Percentiles rank a stretch among this genome's conserved stretches.
Conservation (phyloP, 2,888 invertebrate genomes). For the Drosophila acutilabella region DNA sequence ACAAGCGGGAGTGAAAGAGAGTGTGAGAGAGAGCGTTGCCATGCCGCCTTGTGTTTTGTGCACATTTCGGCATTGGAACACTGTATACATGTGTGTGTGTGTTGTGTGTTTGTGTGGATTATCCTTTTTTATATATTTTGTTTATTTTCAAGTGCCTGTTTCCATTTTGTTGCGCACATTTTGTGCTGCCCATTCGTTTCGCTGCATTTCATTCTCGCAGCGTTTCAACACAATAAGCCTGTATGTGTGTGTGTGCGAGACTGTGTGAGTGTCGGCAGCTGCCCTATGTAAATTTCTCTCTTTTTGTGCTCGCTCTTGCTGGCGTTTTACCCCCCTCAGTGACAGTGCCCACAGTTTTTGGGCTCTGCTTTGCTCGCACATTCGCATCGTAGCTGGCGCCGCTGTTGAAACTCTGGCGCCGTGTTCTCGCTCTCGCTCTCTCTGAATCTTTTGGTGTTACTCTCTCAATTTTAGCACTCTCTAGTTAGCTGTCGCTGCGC, state of each 20-base stretch:
- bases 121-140: conserved; percentile 80
- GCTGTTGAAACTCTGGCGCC: conserved; percentile 52
- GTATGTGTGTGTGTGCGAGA: conserved; percentile 5
- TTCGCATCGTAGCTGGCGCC: conserved; percentile 63
- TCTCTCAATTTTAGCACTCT: conserved; percentile 4
- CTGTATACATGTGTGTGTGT: conserved; percentile 19
- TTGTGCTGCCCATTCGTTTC: conserved; percentile 75
- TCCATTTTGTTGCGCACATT: conserved; percentile 68
- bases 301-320: conserved; percentile 25
- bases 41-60: conserved; percentile 68
- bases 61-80: conserved; percentile 63
- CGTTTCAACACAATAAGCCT: conserved; percentile 65
- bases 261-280: conserved; percentile 42
- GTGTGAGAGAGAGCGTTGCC: conserved; percentile 37
- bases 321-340: conserved; percentile 36
- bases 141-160: conserved; percentile 71
- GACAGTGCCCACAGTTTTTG: conserved; percentile 31
- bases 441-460: conserved; percentile 2
- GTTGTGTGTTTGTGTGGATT: conserved; percentile 46
- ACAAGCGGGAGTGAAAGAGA: conserved; percentile 13
- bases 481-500: conserved; percentile 42
- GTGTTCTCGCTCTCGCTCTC: conserved; percentile 11
- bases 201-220: conserved; percentile 77
- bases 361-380: conserved; percentile 56
- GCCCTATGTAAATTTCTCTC: conserved; percentile 58